A percentile compares a stretch with the other conserved stretches of the same genome.
Conservation (phyloP, 2,888 invertebrate species). For the Meganola albula region DNA sequence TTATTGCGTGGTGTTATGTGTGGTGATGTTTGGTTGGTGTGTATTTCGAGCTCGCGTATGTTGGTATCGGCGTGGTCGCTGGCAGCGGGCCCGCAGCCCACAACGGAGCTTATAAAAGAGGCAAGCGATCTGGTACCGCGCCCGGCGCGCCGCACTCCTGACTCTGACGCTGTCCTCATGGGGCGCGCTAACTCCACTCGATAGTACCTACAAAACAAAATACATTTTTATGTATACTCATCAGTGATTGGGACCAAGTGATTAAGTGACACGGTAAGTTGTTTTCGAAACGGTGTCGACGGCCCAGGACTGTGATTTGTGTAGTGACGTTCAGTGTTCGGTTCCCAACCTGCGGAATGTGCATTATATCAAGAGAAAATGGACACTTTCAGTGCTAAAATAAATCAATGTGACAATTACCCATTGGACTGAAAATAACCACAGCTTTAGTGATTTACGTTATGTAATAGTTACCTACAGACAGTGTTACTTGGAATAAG, state of each 20-base stretch:
- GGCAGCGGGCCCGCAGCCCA: slow-evolving; percentile 60
- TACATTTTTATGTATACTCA: slow-evolving; percentile 54
- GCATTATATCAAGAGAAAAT: slow-evolving; percentile 39
- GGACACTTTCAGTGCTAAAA: slow-evolving; percentile 36
- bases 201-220: slow-evolving; percentile 57
- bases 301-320: slow-evolving; percentile 62
- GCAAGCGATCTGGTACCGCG: slow-evolving; percentile 60
- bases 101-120: slow-evolving; percentile 74
- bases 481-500: slow-evolving; percentile 58
- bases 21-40: slow-evolving; percentile 1
- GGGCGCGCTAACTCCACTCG: slow-evolving; percentile 71
- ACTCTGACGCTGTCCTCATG: slow-evolving; percentile 70
- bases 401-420: neutral
- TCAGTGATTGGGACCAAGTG: slow-evolving; percentile 72
- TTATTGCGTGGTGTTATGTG: slow-evolving; percentile 28
- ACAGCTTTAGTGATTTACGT: too few relatives aligned
- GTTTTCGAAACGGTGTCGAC: slow-evolving; percentile 48
- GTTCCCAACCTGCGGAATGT: slow-evolving; percentile 38
- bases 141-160: slow-evolving; percentile 68
- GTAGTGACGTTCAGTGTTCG: slow-evolving; percentile 69
- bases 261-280: slow-evolving; percentile 75
- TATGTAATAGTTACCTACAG: slow-evolving; percentile 39
- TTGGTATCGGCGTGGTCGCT: slow-evolving; percentile 40
- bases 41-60: slow-evolving; percentile 21
- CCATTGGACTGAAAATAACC: neutral